These are phyloP conservation scores for Psilanteris sp. DNA, from an alignment of 1,140 invertebrate species.

Conservation along the genomic window DNA sequence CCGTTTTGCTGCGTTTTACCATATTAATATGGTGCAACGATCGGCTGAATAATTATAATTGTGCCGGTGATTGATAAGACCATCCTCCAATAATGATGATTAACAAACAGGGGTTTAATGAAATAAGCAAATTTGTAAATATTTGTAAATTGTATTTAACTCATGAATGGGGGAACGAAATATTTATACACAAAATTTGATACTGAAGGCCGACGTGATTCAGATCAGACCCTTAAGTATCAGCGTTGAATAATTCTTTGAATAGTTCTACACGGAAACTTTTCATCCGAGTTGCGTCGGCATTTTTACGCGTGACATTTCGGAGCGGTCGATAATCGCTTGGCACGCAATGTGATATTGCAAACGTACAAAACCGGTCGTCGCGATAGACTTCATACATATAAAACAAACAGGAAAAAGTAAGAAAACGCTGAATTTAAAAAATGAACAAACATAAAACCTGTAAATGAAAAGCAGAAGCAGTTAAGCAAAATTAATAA, in stretches of 20 bases:
- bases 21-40: constrained; percentile 41
- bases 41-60: constrained; percentile 51
- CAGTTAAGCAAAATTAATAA: constrained; percentile 20
- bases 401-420: constrained; percentile 37
- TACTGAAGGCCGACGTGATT: constrained; percentile 26
- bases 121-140: constrained; percentile 45
- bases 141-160: constrained; percentile 54
- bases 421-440: constrained; percentile 24
- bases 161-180: constrained; percentile 1
- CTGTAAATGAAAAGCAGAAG: constrained; percentile 10
- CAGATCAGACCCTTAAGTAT: constrained; percentile 1
- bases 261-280: constrained; percentile 4
- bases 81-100: constrained; percentile 17
- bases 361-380: constrained; percentile 77
- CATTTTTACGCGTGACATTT: constrained; percentile 51
- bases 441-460: constrained; percentile 15
- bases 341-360: constrained; percentile 77
- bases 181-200: constrained; percentile 59
- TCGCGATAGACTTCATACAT: constrained; percentile 68
- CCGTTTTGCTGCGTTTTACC: constrained; percentile 51
- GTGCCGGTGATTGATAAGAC: constrained; percentile 51
- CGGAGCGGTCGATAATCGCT: constrained; percentile 69
- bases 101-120: constrained; percentile 5
- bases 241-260: neutral
- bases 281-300: constrained; percentile 16